These are phyloP conservation scores for Nomada goodeniana DNA, from an alignment of 2,888 invertebrate species.

Conservation along the genomic window DNA sequence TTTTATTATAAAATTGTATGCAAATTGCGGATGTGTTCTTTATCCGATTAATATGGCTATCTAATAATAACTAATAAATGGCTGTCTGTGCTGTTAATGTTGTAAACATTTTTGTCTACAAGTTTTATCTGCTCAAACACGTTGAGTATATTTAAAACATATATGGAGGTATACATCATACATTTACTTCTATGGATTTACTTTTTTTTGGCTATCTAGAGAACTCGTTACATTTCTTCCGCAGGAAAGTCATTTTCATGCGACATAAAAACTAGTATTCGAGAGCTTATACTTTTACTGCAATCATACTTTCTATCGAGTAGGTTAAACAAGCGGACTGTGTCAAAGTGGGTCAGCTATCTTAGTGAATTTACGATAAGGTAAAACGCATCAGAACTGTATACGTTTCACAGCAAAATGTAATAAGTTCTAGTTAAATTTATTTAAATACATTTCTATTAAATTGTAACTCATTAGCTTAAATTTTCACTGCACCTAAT, in stretches of 20 bases:
- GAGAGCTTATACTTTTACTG: slow-evolving; percentile 9
- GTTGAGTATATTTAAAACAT: not conserved
- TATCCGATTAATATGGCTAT: no score
- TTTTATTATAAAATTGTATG: no score
- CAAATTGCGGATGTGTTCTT: no score
- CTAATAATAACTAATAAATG: no score
- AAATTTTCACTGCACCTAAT: not conserved
- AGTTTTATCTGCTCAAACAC: no score
- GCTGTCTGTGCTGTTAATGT: no score
- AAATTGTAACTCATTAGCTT: no score
- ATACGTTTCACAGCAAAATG: not conserved
- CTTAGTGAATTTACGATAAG: not conserved
- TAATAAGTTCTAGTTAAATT: not conserved
- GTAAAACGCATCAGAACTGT: not conserved
- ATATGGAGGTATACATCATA: not conserved
- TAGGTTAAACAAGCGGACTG: slow-evolving; percentile 18
- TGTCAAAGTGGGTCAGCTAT: slow-evolving; percentile 19
- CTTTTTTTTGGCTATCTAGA: no score
- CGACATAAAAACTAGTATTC: not conserved
- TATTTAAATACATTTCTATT: not conserved
- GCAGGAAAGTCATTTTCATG: not conserved
- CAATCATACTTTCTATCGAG: slow-evolving; percentile 29
- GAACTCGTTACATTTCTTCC: no score
- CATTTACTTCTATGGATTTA: not conserved
- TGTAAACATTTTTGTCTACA: no score